Percentiles rank a stretch among this genome's conserved stretches.
Conservation (phyloP, 1,140 invertebrate genomes). For the Oryctes rhinoceros region DNA sequence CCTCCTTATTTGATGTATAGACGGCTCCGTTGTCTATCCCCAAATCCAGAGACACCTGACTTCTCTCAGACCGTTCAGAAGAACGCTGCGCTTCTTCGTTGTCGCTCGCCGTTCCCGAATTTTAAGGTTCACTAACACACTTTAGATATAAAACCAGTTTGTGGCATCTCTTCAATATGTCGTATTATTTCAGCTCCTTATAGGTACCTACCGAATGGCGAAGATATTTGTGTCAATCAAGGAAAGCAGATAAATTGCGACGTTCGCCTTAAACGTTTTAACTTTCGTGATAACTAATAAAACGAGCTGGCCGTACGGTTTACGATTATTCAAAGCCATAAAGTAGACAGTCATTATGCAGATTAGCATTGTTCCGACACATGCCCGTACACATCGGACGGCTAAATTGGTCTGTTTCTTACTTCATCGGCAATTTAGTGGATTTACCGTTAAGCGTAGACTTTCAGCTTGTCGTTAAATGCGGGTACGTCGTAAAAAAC, state of each 20-base stretch:
- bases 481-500: slow-evolving; percentile 6
- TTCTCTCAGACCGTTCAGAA: neutral
- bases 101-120: too few relatives aligned
- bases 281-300: neutral
- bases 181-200: neutral
- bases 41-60: neutral
- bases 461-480: slow-evolving; percentile 16
- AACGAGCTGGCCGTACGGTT: neutral
- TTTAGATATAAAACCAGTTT: slow-evolving; percentile 20
- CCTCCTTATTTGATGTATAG: too few relatives aligned
- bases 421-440: slow-evolving; percentile 19
- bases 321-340: neutral
- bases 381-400: neutral
- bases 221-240: slow-evolving; percentile 22
- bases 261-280: slow-evolving; percentile 10
- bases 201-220: neutral
- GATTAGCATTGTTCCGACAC: neutral
- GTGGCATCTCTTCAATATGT: neutral
- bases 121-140: neutral
- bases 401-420: neutral
- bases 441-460: slow-evolving; percentile 14
- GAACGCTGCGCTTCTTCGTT: neutral
- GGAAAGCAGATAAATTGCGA: neutral
- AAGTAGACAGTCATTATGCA: neutral
- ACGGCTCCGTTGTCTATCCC: too few relatives aligned